These are phyloP conservation scores for Sebastes oblongus DNA, from an alignment of 2,797 vertebrate genomes.

Conservation along the genomic window DNA sequence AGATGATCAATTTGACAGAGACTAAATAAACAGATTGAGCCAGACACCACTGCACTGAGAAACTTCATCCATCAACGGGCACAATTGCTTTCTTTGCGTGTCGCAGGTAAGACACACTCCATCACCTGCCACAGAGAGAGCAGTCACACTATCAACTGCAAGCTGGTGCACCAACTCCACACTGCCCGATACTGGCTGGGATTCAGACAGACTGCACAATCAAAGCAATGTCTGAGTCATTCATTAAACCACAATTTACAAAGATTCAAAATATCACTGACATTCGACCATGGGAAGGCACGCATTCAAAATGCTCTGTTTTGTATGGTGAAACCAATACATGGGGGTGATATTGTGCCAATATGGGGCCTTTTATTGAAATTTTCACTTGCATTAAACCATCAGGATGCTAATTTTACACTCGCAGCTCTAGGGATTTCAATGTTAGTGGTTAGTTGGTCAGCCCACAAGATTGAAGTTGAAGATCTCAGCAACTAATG, in stretches of 20 bases:
- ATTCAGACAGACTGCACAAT: not conserved
- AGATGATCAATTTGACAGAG: constrained; percentile 74
- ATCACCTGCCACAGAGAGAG: constrained; percentile 65
- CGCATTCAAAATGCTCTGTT: not conserved
- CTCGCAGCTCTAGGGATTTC: not conserved
- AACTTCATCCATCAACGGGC: constrained; percentile 73
- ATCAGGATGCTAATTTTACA: not conserved
- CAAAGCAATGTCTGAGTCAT: not conserved
- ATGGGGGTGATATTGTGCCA: not conserved
- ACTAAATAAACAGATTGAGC: constrained; percentile 77
- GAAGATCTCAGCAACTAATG: not conserved
- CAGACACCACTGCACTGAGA: constrained; percentile 58
- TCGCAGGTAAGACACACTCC: constrained; percentile 68
- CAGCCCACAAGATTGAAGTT: not conserved
- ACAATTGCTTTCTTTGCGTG: constrained; percentile 74
- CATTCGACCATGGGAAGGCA: not conserved
- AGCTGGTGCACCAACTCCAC: not conserved
- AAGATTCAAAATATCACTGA: not conserved
- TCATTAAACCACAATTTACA: not conserved
- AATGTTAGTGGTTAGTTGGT: not conserved
- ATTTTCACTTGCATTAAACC: not conserved
- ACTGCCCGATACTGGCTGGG: not conserved
- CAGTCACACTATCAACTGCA: constrained; percentile 60
- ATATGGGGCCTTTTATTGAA: not conserved
- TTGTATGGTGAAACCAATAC: not conserved